Percentiles rank a stretch among this genome's conserved stretches.
phyloP scores from a whole-genome alignment of 2,888 invertebrate species.

The Stenolophus ochropezus region DNA sequence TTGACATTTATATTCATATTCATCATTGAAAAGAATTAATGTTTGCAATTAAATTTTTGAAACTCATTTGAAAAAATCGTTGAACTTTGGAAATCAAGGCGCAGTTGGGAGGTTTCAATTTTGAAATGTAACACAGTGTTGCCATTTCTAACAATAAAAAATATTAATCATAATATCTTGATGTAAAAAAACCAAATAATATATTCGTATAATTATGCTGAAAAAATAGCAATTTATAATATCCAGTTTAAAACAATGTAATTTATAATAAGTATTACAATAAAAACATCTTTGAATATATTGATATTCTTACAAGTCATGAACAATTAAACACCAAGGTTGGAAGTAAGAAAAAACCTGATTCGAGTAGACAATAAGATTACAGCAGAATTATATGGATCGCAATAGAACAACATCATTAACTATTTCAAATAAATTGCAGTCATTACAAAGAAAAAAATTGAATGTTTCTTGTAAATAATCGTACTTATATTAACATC shows the following conservation, averaged over 20 bases:
- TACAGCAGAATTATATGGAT: constrained; percentile 17
- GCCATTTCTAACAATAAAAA: no score
- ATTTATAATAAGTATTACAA: neutral
- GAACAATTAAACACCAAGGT: constrained; percentile 32
- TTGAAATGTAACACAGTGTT: neutral
- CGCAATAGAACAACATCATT: constrained; percentile 8
- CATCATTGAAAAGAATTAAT: neutral
- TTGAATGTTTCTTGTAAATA: no score
- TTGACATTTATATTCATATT: neutral
- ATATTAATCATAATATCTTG: no score
- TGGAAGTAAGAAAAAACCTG: constrained; percentile 1
- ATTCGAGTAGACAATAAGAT: neutral
- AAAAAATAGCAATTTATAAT: neutral
- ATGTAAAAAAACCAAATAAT: no score
- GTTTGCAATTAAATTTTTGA: neutral
- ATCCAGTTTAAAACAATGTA: neutral
- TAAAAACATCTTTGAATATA: constrained; percentile 7
- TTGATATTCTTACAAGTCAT: constrained; percentile 24
- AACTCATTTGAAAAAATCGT: neutral
- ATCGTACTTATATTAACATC: no score
- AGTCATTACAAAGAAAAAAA: no score
- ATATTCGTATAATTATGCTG: no score
- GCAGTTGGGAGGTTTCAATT: neutral
- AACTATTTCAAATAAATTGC: neutral
- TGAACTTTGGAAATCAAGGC: neutral